Base-by-base conservation (phyloP, 1,140 invertebrate genomes). In the Campodea augens region DNA sequence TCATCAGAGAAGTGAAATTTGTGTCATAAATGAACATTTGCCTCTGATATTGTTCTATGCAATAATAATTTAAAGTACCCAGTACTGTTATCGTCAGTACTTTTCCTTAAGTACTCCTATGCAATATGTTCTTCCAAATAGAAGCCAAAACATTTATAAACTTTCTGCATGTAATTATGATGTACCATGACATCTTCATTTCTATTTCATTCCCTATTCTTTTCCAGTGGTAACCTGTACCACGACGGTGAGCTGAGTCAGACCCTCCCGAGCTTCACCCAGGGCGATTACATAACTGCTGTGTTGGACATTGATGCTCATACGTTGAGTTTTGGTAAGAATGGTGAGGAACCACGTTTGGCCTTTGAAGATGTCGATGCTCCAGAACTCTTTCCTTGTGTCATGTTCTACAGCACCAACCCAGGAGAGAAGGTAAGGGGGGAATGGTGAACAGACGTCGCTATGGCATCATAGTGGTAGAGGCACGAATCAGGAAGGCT, bases 311-410 rank as follows among this genome's bases (percentile, higher is more conserved):
- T 75, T 64, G 74, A 77, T 55, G 67, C 72, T n/a, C 65, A 66
- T 37, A 77, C 74, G 1, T 53, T 78, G n/a, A 71, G 74, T 55
- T 77, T 78, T 62, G 75, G 70, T 3, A 78, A 77, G 54, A 78
- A 78, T 61, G 72, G 72, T 43, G 73, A 75, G 54, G 73, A 77
- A 52, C 73, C 73, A 4, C 60, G 64, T 39, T 54, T 77, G 7
- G 75, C 73, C 4, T 78, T 78, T 63, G 72, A 77, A 52, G 71
- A 77, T 57, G 63, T 75, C 27, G 73, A 73, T 50, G 67, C 63
- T 0, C 52, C 58, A 18, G 70, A 73, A 45, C 54, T 78, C 15
- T 78, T 70, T 59, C 75, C 75, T 5, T 75, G 73, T 58, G 74
- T 78, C 3, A 67, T 76, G 54, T 78, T 77, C 55, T 78, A 78